A percentile compares a stretch with the other conserved stretches of the same genome.
Evolutionary conservation across 2,888 invertebrate species (phyloP).

Genomic region (Xylocampa areola): DNA sequence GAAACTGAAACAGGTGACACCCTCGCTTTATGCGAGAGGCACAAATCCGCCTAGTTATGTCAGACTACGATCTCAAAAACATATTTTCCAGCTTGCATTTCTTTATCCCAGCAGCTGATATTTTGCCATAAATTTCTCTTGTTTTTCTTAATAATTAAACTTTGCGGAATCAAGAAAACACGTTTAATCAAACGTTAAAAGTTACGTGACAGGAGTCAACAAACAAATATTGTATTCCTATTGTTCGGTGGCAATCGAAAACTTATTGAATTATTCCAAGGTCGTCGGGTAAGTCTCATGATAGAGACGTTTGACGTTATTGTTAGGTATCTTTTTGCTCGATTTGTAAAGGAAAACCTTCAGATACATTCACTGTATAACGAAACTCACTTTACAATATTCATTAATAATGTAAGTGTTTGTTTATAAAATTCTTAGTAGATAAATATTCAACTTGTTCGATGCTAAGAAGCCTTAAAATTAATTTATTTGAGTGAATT

Average conservation of each 20-base stretch:
- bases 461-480: too few species aligned
- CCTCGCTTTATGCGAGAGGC: too few species aligned
- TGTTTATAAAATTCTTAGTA: too few species aligned
- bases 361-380: slow-evolving; percentile 18
- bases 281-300: slow-evolving; percentile 26
- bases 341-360: slow-evolving; percentile 35
- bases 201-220: slow-evolving; percentile 2
- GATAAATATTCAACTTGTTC: too few species aligned
- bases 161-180: slow-evolving; percentile 18
- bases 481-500: too few species aligned
- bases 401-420: too few species aligned
- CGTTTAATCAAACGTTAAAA: slow-evolving; percentile 9
- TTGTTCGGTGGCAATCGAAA: slow-evolving; percentile 11
- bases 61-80: background rate
- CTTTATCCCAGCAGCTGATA: background rate
- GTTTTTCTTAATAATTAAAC: slow-evolving; percentile 2
- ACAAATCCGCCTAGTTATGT: too few species aligned
- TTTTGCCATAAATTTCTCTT: too few species aligned
- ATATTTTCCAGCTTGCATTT: background rate
- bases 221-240: slow-evolving; percentile 19
- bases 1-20: too few species aligned
- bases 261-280: slow-evolving; percentile 31
- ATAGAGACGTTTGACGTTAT: slow-evolving; percentile 28
- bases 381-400: too few species aligned
- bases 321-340: slow-evolving; percentile 37